Conservation (phyloP, 2,888 invertebrate species). For the Polyommatus icarus region DNA sequence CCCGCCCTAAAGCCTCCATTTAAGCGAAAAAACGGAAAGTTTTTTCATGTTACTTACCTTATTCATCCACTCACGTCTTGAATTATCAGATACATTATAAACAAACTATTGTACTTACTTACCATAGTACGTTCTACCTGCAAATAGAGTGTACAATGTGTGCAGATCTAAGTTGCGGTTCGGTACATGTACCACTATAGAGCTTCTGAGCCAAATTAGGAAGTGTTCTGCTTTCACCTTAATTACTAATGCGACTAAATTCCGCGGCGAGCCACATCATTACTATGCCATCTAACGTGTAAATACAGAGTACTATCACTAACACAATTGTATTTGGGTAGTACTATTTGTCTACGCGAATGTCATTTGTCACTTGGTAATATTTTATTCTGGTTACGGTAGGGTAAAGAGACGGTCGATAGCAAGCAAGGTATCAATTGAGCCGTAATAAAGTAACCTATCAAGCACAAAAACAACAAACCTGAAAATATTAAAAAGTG, state of each 20-base stretch:
- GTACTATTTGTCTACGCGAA: constrained; percentile 7
- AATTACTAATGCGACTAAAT: constrained; percentile 31
- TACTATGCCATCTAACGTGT: constrained; percentile 16
- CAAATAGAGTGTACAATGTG: neutral
- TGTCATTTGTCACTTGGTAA: neutral
- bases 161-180: constrained; percentile 5
- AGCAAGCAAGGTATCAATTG: neutral
- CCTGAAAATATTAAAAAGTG: neutral
- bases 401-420: neutral
- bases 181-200: neutral
- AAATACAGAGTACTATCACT: constrained; percentile 10
- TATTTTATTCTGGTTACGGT: neutral
- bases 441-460: neutral
- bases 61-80: no score
- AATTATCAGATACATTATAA: no score
- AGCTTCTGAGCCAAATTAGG: constrained; percentile 21
- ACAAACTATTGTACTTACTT: neutral
- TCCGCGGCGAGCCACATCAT: constrained; percentile 19
- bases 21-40: no score
- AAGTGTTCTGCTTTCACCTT: constrained; percentile 27
- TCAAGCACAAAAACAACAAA: neutral
- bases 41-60: no score
- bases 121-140: neutral
- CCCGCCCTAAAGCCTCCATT: no score
- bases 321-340: constrained; percentile 1